Evolutionary conservation across 2,888 invertebrate species (phyloP).

Genomic region (Eutolmus rufibarbis): DNA sequence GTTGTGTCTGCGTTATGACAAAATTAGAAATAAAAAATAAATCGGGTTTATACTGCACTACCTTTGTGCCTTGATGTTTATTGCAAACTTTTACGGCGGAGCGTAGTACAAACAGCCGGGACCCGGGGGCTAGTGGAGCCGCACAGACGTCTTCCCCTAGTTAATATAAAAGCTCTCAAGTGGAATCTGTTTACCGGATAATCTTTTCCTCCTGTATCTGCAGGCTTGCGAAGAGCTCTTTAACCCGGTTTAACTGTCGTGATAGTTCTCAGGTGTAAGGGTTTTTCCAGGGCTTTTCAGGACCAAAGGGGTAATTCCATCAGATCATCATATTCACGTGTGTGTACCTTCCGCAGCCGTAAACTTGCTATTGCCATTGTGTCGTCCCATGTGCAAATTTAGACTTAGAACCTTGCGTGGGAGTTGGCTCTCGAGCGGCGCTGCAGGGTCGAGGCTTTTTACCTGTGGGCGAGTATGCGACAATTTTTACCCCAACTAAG

Average conservation of each 20-base stretch:
- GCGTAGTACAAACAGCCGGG: not conserved
- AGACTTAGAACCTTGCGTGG: not conserved
- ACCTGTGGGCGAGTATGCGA: not conserved
- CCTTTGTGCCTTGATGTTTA: slow-evolving; percentile 27
- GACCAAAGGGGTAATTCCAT: slow-evolving; percentile 8
- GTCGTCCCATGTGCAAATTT: slow-evolving; percentile 4
- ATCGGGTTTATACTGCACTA: slow-evolving; percentile 26
- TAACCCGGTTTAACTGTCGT: slow-evolving; percentile 16
- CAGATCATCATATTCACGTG: slow-evolving; percentile 11
- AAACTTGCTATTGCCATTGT: slow-evolving; percentile 14
- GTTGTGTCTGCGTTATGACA: not conserved
- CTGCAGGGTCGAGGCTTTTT: not conserved
- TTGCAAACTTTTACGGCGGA: slow-evolving; percentile 8
- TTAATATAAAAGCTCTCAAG: slow-evolving; percentile 34
- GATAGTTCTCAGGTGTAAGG: slow-evolving; percentile 30
- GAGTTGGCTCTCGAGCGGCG: not conserved
- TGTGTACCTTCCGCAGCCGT: not conserved
- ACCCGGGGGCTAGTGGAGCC: not conserved
- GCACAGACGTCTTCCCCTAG: not conserved
- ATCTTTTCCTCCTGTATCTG: slow-evolving; percentile 2
- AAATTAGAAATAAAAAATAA: slow-evolving; percentile 29
- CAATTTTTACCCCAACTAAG: not conserved
- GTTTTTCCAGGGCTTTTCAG: slow-evolving; percentile 7
- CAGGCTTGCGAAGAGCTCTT: slow-evolving; percentile 17
- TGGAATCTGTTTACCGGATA: slow-evolving; percentile 33